Percentiles rank a stretch among this genome's conserved stretches.
These are phyloP conservation scores for Clunio marinus DNA, from an alignment of 2,888 invertebrate species.

Conservation along the genomic window DNA sequence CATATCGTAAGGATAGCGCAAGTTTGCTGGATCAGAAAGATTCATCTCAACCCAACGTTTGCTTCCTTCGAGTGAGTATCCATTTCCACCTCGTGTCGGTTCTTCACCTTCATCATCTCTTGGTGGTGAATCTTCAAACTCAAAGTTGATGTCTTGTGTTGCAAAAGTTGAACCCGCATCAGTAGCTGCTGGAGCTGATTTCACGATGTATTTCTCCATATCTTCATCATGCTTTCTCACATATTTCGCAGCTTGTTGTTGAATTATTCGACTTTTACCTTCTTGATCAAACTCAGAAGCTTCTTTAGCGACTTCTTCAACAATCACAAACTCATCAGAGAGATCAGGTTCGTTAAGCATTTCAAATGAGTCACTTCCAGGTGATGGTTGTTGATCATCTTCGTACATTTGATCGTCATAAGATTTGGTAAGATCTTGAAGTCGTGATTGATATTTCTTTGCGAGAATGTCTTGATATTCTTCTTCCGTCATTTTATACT, in stretches of 20 bases:
- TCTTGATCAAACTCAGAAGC: constrained; percentile 78
- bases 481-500: constrained; percentile 46
- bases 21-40: constrained; percentile 59
- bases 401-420: constrained; percentile 51
- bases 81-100: constrained; percentile 53
- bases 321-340: constrained; percentile 81
- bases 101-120: constrained; percentile 44
- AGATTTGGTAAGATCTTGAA: constrained; percentile 60
- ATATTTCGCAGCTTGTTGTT: constrained; percentile 50
- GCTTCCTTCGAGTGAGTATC: constrained; percentile 64
- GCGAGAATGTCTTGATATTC: constrained; percentile 52
- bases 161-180: constrained; percentile 57
- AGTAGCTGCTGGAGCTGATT: constrained; percentile 63
- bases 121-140: constrained; percentile 65
- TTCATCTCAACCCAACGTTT: constrained; percentile 90
- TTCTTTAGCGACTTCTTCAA: constrained; percentile 83
- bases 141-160: constrained; percentile 62
- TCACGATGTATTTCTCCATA: constrained; percentile 63
- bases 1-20: constrained; percentile 71
- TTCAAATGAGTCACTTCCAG: constrained; percentile 77
- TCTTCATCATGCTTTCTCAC: constrained; percentile 64
- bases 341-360: constrained; percentile 81
- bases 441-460: constrained; percentile 55
- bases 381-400: constrained; percentile 65
- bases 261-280: constrained; percentile 73